A percentile compares a stretch with the other conserved stretches of the same genome.
These are phyloP conservation scores for Hirudo medicinalis DNA, from an alignment of 1,140 invertebrate genomes.

Conservation along the genomic window DNA sequence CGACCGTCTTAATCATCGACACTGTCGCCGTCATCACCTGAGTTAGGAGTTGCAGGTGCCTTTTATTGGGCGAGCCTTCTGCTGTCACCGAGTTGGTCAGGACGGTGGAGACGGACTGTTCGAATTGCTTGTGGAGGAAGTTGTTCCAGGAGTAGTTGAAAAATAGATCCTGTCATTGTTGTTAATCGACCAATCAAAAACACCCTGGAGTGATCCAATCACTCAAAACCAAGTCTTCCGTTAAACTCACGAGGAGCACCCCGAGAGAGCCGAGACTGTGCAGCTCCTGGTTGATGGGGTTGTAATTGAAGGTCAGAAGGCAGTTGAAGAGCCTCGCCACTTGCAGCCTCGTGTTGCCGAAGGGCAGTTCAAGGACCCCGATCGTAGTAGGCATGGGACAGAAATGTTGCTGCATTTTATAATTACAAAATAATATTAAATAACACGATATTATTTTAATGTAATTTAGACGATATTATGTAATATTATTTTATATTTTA, in stretches of 20 bases:
- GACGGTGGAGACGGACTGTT: constrained; percentile 56
- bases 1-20: neutral
- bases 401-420: constrained; percentile 36
- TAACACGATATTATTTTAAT: neutral
- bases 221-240: neutral
- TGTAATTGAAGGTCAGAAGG: constrained; percentile 53
- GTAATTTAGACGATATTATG: too few relatives aligned
- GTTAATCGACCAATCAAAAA: constrained; percentile 17
- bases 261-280: constrained; percentile 47
- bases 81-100: constrained; percentile 42
- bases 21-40: constrained; percentile 29
- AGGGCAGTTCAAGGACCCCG: constrained; percentile 54
- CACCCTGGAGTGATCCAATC: neutral
- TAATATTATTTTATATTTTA: too few relatives aligned
- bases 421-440: neutral
- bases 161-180: constrained; percentile 68
- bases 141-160: constrained; percentile 73
- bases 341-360: constrained; percentile 61
- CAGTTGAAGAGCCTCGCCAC: constrained; percentile 58
- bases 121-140: constrained; percentile 72
- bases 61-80: constrained; percentile 30
- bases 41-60: constrained; percentile 37
- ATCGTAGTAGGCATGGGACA: constrained; percentile 51
- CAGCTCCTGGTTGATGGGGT: constrained; percentile 35
- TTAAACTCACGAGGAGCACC: constrained; percentile 49